Base-by-base conservation (phyloP, 2,113 vertebrate genomes). In the Eira barbara region DNA sequence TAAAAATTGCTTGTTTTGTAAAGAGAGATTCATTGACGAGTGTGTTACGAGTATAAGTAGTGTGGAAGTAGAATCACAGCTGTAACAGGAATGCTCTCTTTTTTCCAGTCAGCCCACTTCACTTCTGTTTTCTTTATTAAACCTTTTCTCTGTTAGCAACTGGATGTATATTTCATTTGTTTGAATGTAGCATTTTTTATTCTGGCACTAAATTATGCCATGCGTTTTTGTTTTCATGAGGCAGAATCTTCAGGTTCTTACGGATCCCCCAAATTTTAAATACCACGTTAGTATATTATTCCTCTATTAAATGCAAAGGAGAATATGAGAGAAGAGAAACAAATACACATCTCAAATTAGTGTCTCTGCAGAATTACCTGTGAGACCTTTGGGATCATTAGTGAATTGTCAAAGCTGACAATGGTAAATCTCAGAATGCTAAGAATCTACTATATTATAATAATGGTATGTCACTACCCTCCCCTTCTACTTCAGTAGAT, bases 111-210 rank as follows among this genome's bases (percentile, higher is more conserved):
- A 57, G 67, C 29, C 21, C 36, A 15, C 87, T 86, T 90, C 31
- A 47, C 52, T 71, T 97, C 39, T 15, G 17, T 74, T 95, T 95
- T 95, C 71, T 81, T 74, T 42, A 57, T 79, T 86, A 86, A 91
- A n/a, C 14, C 57, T 67, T 80, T 17, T 55, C 14, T 71, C 34
- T 88, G 3, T 92, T 96, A 67, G 47, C 76, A 47, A 52, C 23
- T 87, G 23, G 36, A 42, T 65, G 4, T 63, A 8, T 21, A 23
- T 91, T 92, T 91, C 15, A 47, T 78, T 91, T 88, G 36, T 67
- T 49, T 95, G 29, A 36, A 45, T 88, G 25, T 55, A 92, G 11
- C 80, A 55, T 18, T 92, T 94, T 89, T 69, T 87, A 79, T 89
- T 78, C 93, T 91, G 89, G 29, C 76, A 45, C 23, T 95, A 39